A percentile compares a stretch with the other conserved stretches of the same genome.
Conservation (phyloP, 2,888 invertebrate genomes). For the Nephrotoma guestfalica region DNA sequence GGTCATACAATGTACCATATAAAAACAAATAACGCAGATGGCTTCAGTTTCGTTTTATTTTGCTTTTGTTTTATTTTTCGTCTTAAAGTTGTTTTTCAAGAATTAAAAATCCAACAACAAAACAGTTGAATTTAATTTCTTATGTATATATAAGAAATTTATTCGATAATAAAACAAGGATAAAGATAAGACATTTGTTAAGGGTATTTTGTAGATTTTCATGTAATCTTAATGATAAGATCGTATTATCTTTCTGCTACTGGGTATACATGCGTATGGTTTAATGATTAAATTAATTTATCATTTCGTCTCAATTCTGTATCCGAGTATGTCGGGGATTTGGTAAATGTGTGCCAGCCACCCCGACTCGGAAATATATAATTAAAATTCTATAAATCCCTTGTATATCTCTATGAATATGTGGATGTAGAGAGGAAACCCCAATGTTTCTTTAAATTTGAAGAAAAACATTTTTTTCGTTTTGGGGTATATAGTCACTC, state of each 20-base stretch:
- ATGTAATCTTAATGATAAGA: background rate
- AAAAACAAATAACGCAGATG: background rate
- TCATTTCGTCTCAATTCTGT: background rate
- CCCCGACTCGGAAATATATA: background rate
- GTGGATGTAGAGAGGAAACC: background rate
- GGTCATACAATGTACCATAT: background rate
- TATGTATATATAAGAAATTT: background rate
- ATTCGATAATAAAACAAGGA: background rate
- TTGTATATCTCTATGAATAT: background rate
- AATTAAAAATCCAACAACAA: background rate
- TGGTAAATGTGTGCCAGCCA: background rate
- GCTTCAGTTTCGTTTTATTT: background rate
- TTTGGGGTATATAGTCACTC: background rate
- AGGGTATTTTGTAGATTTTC: background rate
- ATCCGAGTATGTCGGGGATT: background rate
- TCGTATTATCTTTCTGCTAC: background rate
- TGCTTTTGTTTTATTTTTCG: background rate
- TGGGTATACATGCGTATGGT: background rate
- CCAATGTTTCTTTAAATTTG: background rate
- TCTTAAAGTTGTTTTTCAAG: background rate
- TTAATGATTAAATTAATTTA: background rate
- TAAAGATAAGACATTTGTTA: background rate
- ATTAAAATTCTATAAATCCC: background rate
- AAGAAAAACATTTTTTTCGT: background rate
- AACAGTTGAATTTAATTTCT: background rate